These are phyloP conservation scores for Orthonychiurus folsomi DNA, from an alignment of 2,888 invertebrate genomes.

Conservation along the genomic window DNA sequence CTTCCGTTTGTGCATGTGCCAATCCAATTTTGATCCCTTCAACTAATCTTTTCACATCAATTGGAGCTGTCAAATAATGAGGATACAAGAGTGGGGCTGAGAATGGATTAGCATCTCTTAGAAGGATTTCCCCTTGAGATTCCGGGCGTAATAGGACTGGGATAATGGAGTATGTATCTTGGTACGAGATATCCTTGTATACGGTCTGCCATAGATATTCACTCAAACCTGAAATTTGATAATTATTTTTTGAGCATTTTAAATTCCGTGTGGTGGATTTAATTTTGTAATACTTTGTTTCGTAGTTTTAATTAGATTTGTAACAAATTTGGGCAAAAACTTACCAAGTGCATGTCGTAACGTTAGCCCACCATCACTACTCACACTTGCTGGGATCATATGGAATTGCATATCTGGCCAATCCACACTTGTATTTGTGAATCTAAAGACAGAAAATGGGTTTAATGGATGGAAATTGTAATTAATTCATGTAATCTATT, in stretches of 20 bases:
- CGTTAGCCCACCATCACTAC: constrained; percentile 75
- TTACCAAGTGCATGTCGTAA: constrained; percentile 68
- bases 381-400: constrained; percentile 76
- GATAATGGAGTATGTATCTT: constrained; percentile 73
- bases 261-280: neutral
- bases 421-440: constrained; percentile 61
- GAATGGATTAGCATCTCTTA: constrained; percentile 73
- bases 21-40: constrained; percentile 79
- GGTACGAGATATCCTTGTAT: constrained; percentile 64
- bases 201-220: constrained; percentile 68
- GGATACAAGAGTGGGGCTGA: constrained; percentile 84
- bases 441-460: constrained; percentile 29
- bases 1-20: constrained; percentile 66
- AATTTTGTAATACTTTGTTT: constrained; percentile 50
- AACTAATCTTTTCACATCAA: constrained; percentile 67
- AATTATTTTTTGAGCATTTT: neutral
- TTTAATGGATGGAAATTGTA: neutral
- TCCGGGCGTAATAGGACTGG: constrained; percentile 75
- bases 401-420: constrained; percentile 85
- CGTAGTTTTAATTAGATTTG: too few relatives aligned
- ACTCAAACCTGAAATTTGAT: constrained; percentile 46
- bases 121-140: constrained; percentile 69
- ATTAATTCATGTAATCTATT: neutral
- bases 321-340: too few relatives aligned
- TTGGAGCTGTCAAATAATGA: constrained; percentile 74